These are phyloP conservation scores for Heterodera carotae DNA, from an alignment of 1,140 invertebrate species.

Conservation along the genomic window DNA sequence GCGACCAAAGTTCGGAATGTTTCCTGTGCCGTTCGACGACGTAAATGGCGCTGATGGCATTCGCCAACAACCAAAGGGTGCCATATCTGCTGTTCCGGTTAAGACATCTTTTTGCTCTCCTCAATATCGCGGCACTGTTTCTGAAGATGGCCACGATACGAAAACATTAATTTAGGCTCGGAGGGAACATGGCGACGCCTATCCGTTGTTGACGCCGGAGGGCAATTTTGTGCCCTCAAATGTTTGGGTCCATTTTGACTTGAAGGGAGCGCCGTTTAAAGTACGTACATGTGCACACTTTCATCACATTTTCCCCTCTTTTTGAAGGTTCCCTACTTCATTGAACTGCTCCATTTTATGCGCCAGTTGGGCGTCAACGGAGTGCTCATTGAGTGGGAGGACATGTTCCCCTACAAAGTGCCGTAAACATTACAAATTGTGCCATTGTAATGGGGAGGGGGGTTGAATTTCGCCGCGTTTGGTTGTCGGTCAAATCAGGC, in stretches of 20 bases:
- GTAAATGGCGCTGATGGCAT: neutral
- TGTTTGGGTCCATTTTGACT: slow-evolving; percentile 79
- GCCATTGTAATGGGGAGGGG: neutral
- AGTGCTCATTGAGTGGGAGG: slow-evolving; percentile 90
- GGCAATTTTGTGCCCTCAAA: slow-evolving; percentile 62
- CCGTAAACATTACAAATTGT: neutral
- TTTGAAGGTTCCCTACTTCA: slow-evolving; percentile 70
- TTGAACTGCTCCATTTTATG: slow-evolving; percentile 76
- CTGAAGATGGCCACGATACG: too few relatives aligned
- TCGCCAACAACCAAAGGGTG: neutral
- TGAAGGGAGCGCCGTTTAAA: slow-evolving; percentile 82
- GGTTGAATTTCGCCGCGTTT: too few relatives aligned
- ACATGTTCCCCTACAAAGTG: slow-evolving; percentile 86
- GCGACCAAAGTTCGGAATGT: neutral
- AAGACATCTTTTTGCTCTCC: neutral
- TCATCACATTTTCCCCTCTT: neutral
- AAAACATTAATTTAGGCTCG: neutral
- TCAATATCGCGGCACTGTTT: too few relatives aligned
- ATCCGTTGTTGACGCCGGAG: slow-evolving; percentile 51
- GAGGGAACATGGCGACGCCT: slow-evolving; percentile 14
- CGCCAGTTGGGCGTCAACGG: slow-evolving; percentile 81
- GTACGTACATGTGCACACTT: slow-evolving; percentile 57
- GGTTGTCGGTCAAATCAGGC: too few relatives aligned
- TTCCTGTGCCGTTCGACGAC: neutral
- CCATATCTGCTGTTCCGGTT: neutral